Evolutionary conservation across 2,888 invertebrate genomes (phyloP), one percentile per base, ranked within the genome.

Genomic region (Pyrochroa serraticornis): DNA sequence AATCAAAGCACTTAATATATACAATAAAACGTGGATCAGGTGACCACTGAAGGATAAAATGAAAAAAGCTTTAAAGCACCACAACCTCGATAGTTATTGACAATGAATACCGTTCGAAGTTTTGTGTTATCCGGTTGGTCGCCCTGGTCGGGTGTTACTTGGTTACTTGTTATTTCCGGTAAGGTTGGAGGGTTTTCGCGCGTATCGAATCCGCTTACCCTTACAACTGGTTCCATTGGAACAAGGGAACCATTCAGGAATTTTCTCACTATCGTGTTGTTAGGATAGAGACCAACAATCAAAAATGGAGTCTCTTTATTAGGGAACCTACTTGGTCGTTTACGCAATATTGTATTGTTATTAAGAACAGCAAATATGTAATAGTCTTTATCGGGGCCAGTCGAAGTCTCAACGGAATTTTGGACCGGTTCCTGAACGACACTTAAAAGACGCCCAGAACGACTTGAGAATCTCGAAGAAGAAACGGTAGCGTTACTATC

Each of bases 201-300:
- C 80, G 85, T 84, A 84, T 86, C 79, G 74, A 80, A 85, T 83
- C 85, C 82, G 81, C 82, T 78, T 74, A 80, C 79, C 77, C 78
- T 77, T 69, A 80, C 77, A 49, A 77, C 70, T 38, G 75, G 78
- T 71, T 80, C 79, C 77, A 88, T 87, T 79, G 90, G 89, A 78
- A 90, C 86, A 79, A 87, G 81, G 76, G 90, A 90, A 78, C 91
- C 91, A 74, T 91, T 91, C 65, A 90, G 90, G 77, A 87, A 91
- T 81, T 88, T 90, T 81, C 88, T 86, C 76, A 91, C 87, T 77
- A 90, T 82, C 77, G 87, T 89, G 80, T 90, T 90, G 82, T 90
- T 89, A 67, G 90, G 90, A 77, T 86, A 87, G 72, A 90, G 84
- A 76, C 90, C 90, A 72, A 88, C 88, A 76, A 90, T 85, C 71